Conservation (phyloP, 2,113 vertebrate species). For the Copsychus sechellarum region DNA sequence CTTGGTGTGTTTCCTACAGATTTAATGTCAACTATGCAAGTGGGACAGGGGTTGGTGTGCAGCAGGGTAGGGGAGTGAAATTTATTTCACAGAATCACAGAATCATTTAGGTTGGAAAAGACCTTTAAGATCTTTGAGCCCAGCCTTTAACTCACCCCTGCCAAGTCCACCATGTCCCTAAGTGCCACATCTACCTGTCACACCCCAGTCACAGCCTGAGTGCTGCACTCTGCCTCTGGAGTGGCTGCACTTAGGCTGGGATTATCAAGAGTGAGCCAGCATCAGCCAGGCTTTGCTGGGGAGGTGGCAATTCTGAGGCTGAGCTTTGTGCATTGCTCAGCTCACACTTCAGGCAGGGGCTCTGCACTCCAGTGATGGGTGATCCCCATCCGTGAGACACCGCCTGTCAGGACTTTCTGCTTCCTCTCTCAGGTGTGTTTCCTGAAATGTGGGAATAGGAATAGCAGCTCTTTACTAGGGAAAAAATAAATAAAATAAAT, state of each 20-base stretch:
- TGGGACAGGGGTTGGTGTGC: neutral
- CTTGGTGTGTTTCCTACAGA: neutral
- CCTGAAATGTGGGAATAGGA: neutral
- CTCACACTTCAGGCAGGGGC: neutral
- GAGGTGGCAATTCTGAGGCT: neutral
- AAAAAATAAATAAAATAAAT: too few species aligned
- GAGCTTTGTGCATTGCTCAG: neutral
- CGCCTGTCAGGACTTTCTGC: neutral
- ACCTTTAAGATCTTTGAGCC: neutral
- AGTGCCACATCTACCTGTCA: neutral
- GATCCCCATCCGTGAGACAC: neutral
- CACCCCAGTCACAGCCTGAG: neutral
- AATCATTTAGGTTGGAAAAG: neutral
- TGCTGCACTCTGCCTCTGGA: accelerated
- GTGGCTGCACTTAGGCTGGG: neutral
- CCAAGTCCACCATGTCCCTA: neutral
- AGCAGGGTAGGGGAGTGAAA: accelerated
- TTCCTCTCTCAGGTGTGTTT: neutral
- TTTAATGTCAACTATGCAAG: neutral
- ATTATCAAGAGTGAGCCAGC: neutral
- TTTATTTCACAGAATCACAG: neutral
- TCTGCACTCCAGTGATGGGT: accelerated
- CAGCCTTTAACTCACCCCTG: neutral
- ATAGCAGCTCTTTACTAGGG: too few species aligned
- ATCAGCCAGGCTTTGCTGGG: neutral